phyloP scores from a whole-genome alignment of 2,113 vertebrate genomes.

The Coptodon bakossiorum region DNA sequence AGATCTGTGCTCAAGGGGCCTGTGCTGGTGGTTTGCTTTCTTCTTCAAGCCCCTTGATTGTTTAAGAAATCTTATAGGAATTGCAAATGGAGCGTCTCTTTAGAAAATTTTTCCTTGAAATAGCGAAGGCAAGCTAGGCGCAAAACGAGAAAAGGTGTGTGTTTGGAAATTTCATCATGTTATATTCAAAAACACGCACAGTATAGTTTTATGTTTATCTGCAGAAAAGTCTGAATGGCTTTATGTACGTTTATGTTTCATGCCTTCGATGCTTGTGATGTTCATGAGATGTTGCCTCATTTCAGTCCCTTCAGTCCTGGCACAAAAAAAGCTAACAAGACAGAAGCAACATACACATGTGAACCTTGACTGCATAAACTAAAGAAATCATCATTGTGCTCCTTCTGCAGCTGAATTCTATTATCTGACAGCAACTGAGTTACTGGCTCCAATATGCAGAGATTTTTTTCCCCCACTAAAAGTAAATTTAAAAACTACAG shows the following conservation, averaged over 20 bases:
- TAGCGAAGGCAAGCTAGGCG: background rate
- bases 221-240: background rate
- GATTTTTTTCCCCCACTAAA: background rate
- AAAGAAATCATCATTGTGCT: background rate
- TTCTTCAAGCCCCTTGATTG: background rate
- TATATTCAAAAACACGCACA: background rate
- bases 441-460: background rate
- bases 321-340: background rate
- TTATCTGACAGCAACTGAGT: background rate
- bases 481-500: background rate
- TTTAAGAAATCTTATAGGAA: constrained; percentile 20
- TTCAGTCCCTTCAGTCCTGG: background rate
- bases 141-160: background rate
- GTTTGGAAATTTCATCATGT: background rate
- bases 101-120: constrained; percentile 10
- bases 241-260: background rate
- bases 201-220: background rate
- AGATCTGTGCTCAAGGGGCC: background rate
- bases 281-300: background rate
- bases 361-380: background rate
- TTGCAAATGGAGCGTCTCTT: constrained; percentile 1
- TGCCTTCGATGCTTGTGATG: background rate
- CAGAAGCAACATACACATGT: background rate
- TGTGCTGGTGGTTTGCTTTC: constrained; percentile 5
- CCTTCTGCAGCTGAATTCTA: background rate